These are phyloP conservation scores for Mus spicilegus DNA, from an alignment of 2,113 vertebrate genomes.

Conservation along the genomic window DNA sequence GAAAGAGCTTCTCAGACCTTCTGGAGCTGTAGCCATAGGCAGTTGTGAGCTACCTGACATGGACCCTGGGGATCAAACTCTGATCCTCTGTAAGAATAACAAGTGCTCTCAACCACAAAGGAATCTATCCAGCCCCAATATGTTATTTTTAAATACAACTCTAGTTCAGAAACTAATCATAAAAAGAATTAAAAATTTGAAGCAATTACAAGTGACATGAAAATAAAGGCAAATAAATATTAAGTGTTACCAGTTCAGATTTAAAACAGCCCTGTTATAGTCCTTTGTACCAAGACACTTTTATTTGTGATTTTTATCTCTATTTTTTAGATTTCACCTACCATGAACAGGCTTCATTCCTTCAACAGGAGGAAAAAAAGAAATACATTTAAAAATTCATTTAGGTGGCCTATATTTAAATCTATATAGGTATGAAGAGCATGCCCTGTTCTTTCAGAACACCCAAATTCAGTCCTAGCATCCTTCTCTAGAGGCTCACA, in stretches of 20 bases:
- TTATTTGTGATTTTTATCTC: background rate
- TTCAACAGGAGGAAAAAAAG: background rate
- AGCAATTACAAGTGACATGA: background rate
- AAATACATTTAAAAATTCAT: background rate
- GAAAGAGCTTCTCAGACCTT: background rate
- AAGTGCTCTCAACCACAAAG: background rate
- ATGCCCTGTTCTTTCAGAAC: background rate
- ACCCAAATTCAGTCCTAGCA: background rate
- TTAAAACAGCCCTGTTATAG: background rate
- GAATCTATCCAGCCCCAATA: background rate
- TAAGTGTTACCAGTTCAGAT: background rate
- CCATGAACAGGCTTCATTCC: background rate
- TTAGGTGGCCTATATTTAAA: background rate
- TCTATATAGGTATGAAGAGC: background rate
- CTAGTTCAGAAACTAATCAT: slow-evolving; percentile 6
- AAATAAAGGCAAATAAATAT: background rate
- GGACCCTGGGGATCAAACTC: background rate
- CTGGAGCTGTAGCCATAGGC: background rate
- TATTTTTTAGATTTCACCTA: slow-evolving; percentile 16
- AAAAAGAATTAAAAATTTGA: background rate
- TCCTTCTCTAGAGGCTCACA: background rate
- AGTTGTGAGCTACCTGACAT: background rate
- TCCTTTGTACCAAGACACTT: background rate
- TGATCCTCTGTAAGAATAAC: background rate
- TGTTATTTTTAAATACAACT: slow-evolving; percentile 3